Percentiles rank a stretch among this genome's conserved stretches.
Evolutionary conservation across 1,140 invertebrate species (phyloP).

Genomic region (Oreohelix idahoensis): DNA sequence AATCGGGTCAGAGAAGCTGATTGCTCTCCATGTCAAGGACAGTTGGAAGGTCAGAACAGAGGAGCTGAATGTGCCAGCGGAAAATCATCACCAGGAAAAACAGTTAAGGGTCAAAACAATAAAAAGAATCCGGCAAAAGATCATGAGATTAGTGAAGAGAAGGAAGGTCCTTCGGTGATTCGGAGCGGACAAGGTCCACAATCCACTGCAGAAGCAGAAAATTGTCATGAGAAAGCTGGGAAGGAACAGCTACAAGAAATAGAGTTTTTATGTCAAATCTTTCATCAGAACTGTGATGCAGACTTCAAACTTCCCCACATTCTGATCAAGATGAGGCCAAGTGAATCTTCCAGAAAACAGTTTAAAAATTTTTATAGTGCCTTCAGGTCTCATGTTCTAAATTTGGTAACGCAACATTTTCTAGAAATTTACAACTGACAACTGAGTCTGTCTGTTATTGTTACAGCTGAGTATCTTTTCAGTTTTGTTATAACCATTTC

Average conservation of each 20-base stretch:
- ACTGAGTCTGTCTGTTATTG: no score
- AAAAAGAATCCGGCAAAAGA: no score
- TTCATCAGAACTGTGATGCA: constrained; percentile 1
- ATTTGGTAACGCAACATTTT: background rate
- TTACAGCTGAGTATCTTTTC: no score
- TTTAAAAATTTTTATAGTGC: constrained; percentile 5
- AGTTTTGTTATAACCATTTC: no score
- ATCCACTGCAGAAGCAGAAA: background rate
- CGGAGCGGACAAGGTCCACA: background rate
- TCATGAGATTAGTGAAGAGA: background rate
- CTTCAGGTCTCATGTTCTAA: background rate
- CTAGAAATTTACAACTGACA: background rate
- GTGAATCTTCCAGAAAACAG: background rate
- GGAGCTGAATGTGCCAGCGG: background rate
- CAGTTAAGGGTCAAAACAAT: no score
- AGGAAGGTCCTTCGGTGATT: background rate
- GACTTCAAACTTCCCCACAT: background rate
- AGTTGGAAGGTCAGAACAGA: background rate
- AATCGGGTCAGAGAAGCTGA: background rate
- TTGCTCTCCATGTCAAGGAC: no score
- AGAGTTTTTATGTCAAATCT: background rate
- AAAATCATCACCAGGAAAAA: background rate
- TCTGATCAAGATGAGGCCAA: constrained; percentile 9
- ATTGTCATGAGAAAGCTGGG: background rate
- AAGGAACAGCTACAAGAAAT: background rate